phyloP scores from a whole-genome alignment of 2,888 invertebrate species.

The Pachymerium ferrugineum region DNA sequence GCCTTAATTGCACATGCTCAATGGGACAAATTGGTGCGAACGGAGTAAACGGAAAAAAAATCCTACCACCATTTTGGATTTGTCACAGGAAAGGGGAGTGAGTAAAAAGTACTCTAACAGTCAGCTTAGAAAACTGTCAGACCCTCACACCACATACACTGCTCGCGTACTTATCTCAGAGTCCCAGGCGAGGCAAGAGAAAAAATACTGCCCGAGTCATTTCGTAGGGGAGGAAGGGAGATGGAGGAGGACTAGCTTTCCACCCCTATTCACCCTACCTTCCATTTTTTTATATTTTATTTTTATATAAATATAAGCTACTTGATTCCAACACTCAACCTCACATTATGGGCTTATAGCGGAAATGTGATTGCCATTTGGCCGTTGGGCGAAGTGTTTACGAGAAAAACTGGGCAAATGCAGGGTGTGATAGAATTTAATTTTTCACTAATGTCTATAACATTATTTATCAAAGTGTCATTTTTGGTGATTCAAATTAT shows the following conservation, averaged over 20 bases:
- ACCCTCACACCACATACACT: conserved; percentile 20
- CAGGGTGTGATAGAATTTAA: conserved; percentile 2
- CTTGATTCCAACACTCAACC: conserved; percentile 20
- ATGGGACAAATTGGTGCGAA: conserved; percentile 2
- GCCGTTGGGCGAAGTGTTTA: conserved; percentile 2
- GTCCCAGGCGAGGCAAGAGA: conserved; percentile 29
- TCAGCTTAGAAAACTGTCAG: conserved; percentile 30
- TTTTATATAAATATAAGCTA: conserved; percentile 23
- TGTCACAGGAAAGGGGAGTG: conserved; percentile 11
- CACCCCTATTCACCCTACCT: not conserved
- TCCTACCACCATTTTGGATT: conserved; percentile 15
- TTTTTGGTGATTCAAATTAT: conserved; percentile 1
- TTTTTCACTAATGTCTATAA: conserved; percentile 6
- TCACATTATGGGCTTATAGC: conserved; percentile 26
- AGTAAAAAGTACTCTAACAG: conserved; percentile 12
- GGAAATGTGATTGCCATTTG: conserved; percentile 25
- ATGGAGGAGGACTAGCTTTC: not conserved
- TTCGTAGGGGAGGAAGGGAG: not conserved
- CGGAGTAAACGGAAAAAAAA: not conserved
- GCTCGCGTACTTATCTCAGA: conserved; percentile 23
- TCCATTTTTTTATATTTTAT: conserved; percentile 19
- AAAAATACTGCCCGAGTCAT: conserved; percentile 23
- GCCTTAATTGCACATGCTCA: conserved; percentile 11
- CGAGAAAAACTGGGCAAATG: not conserved
- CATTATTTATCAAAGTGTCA: not conserved